Conservation (phyloP, 2,797 vertebrate species). For the Perdix hodgsoniae region DNA sequence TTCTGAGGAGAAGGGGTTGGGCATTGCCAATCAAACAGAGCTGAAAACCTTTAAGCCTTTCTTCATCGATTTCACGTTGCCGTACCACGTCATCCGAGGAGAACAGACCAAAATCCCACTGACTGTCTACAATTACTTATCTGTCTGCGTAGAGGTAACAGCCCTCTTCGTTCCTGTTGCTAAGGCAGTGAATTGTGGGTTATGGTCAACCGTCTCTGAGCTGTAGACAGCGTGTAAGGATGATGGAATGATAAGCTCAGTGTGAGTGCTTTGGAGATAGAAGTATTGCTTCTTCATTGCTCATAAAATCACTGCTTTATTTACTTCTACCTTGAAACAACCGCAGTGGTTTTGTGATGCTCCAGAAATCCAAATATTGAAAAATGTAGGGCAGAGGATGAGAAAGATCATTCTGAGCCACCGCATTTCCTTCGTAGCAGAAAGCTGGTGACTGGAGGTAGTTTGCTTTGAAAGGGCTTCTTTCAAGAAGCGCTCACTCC, state of each 20-base stretch:
- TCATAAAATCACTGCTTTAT: accelerated
- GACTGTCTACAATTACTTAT: constrained; percentile 91
- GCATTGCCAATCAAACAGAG: constrained; percentile 82
- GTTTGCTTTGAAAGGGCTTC: background rate
- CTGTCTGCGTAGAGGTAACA: constrained; percentile 87
- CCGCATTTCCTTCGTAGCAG: background rate
- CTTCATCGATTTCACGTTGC: constrained; percentile 92
- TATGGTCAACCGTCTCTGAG: accelerated
- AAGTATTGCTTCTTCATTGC: background rate
- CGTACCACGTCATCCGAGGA: constrained; percentile 88
- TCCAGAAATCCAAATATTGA: background rate
- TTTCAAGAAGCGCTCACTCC: background rate
- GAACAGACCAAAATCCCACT: constrained; percentile 93
- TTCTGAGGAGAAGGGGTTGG: constrained; percentile 86
- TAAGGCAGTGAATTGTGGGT: background rate
- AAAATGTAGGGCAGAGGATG: background rate
- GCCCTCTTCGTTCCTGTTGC: background rate
- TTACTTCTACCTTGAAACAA: background rate
- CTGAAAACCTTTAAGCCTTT: constrained; percentile 92
- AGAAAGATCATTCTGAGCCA: background rate
- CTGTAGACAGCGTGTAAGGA: accelerated
- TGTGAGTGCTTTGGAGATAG: background rate
- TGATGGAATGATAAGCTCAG: accelerated
- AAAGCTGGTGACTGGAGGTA: background rate
- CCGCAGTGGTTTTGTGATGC: background rate